A percentile compares a stretch with the other conserved stretches of the same genome.
Evolutionary conservation across 2,888 invertebrate species (phyloP).

Genomic region (Hirtodrosophila trivittata): DNA sequence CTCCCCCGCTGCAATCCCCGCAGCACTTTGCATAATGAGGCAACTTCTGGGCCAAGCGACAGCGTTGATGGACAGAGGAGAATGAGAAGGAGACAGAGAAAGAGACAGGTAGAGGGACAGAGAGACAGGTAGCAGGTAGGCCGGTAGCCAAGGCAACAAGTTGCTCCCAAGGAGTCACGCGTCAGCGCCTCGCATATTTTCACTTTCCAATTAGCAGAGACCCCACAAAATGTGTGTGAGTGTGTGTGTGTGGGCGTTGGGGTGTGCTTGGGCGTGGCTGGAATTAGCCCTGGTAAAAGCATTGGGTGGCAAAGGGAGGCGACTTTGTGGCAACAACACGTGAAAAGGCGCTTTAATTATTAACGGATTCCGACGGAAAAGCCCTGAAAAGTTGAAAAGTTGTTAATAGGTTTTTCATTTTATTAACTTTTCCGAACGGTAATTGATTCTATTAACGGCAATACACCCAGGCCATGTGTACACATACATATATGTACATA

Average conservation of each 20-base stretch:
- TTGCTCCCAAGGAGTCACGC: slow-evolving; percentile 69
- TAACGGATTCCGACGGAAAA: background rate
- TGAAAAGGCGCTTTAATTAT: background rate
- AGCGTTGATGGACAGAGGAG: background rate
- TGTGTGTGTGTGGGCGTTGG: background rate
- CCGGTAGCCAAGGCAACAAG: slow-evolving; percentile 66
- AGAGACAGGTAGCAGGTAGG: slow-evolving; percentile 14
- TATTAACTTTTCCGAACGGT: too few species aligned
- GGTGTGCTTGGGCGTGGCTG: slow-evolving; percentile 17
- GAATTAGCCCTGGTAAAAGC: slow-evolving; percentile 34
- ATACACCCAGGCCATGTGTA: too few species aligned
- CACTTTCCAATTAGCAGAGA: slow-evolving; percentile 67
- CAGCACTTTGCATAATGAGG: slow-evolving; percentile 75
- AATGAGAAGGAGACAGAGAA: background rate
- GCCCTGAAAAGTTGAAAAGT: too few species aligned
- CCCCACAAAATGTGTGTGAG: slow-evolving; percentile 46
- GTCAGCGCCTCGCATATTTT: slow-evolving; percentile 71
- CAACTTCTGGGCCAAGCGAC: slow-evolving; percentile 38
- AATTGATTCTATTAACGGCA: too few species aligned
- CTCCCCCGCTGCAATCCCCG: background rate
- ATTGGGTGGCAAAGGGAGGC: background rate
- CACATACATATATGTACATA: too few species aligned
- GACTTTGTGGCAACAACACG: background rate
- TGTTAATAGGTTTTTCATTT: too few species aligned
- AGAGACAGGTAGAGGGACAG: background rate